These are phyloP conservation scores for Chaetodon trifasciatus DNA, from an alignment of 2,797 vertebrate genomes.

Conservation along the genomic window DNA sequence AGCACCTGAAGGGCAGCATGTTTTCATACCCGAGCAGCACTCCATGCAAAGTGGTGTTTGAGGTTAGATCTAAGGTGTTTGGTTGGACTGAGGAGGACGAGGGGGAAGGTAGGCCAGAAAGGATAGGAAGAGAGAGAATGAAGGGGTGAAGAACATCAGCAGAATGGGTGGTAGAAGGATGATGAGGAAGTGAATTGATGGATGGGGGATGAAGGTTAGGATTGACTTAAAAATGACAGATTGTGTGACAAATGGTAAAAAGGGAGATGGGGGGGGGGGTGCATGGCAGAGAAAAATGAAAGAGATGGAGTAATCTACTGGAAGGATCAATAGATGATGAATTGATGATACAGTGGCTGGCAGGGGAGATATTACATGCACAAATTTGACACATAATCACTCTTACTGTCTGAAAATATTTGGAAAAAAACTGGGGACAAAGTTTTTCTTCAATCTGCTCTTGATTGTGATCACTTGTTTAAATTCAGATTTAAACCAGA, in stretches of 20 bases:
- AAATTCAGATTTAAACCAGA: not conserved
- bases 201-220: constrained; percentile 15
- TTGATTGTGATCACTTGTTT: not conserved
- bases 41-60: not conserved
- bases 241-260: constrained; percentile 30
- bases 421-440: not conserved
- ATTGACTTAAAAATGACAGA: constrained; percentile 25
- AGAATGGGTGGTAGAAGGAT: not conserved
- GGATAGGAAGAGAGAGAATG: not conserved
- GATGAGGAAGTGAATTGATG: constrained; percentile 19
- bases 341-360: constrained; percentile 16
- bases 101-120: not conserved
- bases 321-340: constrained; percentile 42
- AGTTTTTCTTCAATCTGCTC: constrained; percentile 4
- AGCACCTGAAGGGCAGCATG: no score
- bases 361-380: constrained; percentile 7
- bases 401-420: constrained; percentile 8
- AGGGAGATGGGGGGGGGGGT: not conserved
- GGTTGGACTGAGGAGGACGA: not conserved
- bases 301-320: constrained; percentile 6
- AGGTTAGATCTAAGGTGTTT: not conserved
- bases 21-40: no score
- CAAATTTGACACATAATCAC: constrained; percentile 1
- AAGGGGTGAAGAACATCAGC: not conserved
- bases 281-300: constrained; percentile 8